phyloP scores from a whole-genome alignment of 2,797 vertebrate genomes.

The Euthynnus affinis region DNA sequence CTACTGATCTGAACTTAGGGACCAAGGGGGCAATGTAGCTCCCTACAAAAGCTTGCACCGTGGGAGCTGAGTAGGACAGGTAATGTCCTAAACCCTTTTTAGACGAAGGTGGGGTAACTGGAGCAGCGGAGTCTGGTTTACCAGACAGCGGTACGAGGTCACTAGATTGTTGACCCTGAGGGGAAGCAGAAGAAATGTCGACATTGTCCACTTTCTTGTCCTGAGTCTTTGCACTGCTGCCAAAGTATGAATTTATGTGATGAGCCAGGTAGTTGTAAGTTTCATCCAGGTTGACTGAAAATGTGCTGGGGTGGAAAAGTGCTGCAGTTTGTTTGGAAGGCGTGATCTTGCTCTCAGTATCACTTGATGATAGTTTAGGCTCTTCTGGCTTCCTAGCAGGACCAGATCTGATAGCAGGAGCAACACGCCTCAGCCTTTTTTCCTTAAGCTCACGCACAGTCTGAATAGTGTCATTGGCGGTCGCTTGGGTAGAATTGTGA shows the following conservation, averaged over 20 bases:
- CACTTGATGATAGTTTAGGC: slow-evolving; percentile 32
- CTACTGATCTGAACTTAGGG: slow-evolving; percentile 89
- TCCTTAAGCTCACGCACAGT: slow-evolving; percentile 65
- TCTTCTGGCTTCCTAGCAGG: slow-evolving; percentile 53
- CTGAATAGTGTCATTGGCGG: slow-evolving; percentile 16
- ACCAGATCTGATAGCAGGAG: slow-evolving; percentile 51
- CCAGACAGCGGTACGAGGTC: slow-evolving; percentile 62
- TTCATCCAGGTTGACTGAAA: slow-evolving; percentile 91
- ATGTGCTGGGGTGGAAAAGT: slow-evolving; percentile 90
- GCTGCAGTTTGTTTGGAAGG: slow-evolving; percentile 72
- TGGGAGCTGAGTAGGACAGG: slow-evolving; percentile 91
- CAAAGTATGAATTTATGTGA: slow-evolving; percentile 95
- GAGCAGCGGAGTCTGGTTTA: slow-evolving; percentile 63
- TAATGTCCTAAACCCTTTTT: slow-evolving; percentile 93
- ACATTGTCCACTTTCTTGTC: slow-evolving; percentile 71
- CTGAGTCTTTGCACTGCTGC: slow-evolving; percentile 79
- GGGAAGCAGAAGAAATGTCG: slow-evolving; percentile 30
- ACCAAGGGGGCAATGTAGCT: slow-evolving; percentile 93
- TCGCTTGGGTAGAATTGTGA: slow-evolving; percentile 27
- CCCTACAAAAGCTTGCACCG: slow-evolving; percentile 95
- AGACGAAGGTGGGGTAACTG: slow-evolving; percentile 73
- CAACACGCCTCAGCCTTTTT: slow-evolving; percentile 63
- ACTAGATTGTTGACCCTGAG: slow-evolving; percentile 59
- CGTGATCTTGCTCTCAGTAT: slow-evolving; percentile 62
- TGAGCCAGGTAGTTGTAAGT: slow-evolving; percentile 92